Base-by-base conservation (phyloP, 1,140 invertebrate species). In the Drosophila takahashii region DNA sequence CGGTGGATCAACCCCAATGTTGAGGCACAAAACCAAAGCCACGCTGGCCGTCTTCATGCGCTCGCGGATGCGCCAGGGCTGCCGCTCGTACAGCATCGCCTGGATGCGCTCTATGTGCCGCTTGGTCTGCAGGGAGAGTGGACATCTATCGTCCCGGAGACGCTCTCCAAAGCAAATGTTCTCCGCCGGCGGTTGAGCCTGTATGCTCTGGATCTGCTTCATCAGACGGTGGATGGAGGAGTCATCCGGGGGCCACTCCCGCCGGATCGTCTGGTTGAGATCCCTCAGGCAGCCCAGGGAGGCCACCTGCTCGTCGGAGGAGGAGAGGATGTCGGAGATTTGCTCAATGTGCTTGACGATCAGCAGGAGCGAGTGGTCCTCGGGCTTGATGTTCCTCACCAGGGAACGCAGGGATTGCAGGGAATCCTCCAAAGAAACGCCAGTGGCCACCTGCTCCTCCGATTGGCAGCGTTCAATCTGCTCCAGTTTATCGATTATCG, bases 1-100 rank as follows among this genome's bases (percentile, higher is more conserved):
- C 8, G 99, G 99, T 34, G 99, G 99, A 93, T 99, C 99, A 6
- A 99, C 98, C 26, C 98, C 99, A 53, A 99, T 97, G 94, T 99
- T 99, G 8, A 99, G 94, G 93, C 99, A 99, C 6, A 99, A 92
- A 8, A 99, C 98, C 50, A 99, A 93, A 2, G 98, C 99, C 41
- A 99, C 99, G 93, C 98, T 99, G n/a, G 99, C 98, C 7, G 99
- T 99, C 93, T 99, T 99, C 96, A 99, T 98, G 96, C 91, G 90
- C 60, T 92, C 91, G 4, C 75, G 59, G 11, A 91, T 92, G 27
- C 91, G 87, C 91, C 91, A 92, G 0, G 50, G 15, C 15, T 78
- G 77, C 0, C 73, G 72, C 42, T 79, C 71, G 36, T 76, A 91
- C 5, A 27, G 18, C 22, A 90, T 51, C 0, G 59, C 66, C 27